Conservation (phyloP, 2,113 vertebrate species). For the Benthochromis sp. region DNA sequence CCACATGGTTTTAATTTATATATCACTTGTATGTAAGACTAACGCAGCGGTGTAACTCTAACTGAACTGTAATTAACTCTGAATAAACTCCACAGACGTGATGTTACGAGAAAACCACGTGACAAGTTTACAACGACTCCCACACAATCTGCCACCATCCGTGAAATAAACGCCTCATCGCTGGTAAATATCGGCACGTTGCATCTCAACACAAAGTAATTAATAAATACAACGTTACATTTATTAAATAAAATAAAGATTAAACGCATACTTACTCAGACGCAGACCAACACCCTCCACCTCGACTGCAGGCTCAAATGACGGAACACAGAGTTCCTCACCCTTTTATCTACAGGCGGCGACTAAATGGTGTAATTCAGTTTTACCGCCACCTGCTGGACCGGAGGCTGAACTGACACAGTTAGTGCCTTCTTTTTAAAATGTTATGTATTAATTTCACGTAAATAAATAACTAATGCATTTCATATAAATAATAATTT, state of each 20-base stretch:
- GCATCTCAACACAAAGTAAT: fast-evolving
- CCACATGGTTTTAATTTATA: neutral
- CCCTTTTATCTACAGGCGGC: neutral
- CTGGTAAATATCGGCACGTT: fast-evolving
- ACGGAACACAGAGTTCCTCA: fast-evolving
- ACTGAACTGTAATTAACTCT: fast-evolving
- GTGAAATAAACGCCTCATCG: fast-evolving
- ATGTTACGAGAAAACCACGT: neutral
- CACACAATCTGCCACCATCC: neutral
- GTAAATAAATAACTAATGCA: neutral
- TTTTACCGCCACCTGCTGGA: neutral
- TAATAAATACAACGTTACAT: fast-evolving
- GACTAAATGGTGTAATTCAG: fast-evolving
- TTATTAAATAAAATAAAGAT: fast-evolving
- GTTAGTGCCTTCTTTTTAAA: neutral
- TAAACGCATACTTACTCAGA: neutral
- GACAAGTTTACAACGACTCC: neutral
- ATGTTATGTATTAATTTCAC: neutral
- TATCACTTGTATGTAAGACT: too few species aligned
- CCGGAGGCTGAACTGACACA: neutral
- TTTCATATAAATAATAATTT: neutral
- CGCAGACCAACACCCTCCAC: fast-evolving
- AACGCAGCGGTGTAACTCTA: neutral
- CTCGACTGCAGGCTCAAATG: fast-evolving
- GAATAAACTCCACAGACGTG: neutral